Evolutionary conservation across 1,140 invertebrate species (phyloP), one percentile per base, ranked within the genome.

Genomic region (Drosophila elegans): DNA sequence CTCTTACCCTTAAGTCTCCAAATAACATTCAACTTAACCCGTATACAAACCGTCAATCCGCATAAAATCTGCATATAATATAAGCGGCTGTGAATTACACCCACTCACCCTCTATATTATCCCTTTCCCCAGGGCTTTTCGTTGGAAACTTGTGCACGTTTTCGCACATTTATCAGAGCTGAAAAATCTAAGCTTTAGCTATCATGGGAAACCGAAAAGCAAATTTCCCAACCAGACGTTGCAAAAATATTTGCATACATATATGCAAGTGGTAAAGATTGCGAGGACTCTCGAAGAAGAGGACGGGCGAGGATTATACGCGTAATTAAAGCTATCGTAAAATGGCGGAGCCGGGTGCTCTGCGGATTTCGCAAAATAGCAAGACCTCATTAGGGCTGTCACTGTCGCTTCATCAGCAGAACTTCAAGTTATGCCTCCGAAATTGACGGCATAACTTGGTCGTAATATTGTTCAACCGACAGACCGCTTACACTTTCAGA

Each of bases 71-170:
- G 82, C 79, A 88, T 88, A 62, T 76, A 73, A 55, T 81, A 57
- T 48, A 4, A 45, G 34, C 9, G 36, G 66, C 32, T 63, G 60
- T 34, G 10, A 13, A n/a, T 25, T n/a, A 51, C 54, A 32, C 48
- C 38, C 42, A 48, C 56, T 44, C 57, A 25, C 1, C 13, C 64
- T 39, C 16, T 9, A 13, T 51, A 54, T 56, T 51, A 52, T 46
- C 45, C 41, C 52, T 41, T 52, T 38, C 55, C 51, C 48, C 60
- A 41, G 48, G 57, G 45, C 13, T 72, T 62, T 44, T 46, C 42
- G 59, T 72, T 49, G 61, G 34, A 55, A 83, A 69, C 83, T 88
- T 88, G 72, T 83, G 83, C 83, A 86, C 83, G 79, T 86, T 83
- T 79, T 88, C 63, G 72, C 83, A 83, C 83, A 82, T 80, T 88